Evolutionary conservation across 92 coral and sea anemone species (phyloP), one percentile per base, ranked within the genome.

Genomic region (Palythoa caribaeorum): DNA sequence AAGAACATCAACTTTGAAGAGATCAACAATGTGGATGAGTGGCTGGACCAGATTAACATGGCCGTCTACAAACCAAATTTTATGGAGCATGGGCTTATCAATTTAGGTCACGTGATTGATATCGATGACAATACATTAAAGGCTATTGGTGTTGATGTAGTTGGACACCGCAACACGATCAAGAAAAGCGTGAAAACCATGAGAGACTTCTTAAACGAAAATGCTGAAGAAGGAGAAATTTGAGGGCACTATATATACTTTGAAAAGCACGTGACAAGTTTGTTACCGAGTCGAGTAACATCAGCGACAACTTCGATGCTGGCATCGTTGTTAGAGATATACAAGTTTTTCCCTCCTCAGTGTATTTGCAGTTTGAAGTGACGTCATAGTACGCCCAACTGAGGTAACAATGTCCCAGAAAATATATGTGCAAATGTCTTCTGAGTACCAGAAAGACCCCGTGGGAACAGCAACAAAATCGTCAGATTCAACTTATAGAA

Each of bases 161-260:
- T 66, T 66, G 86, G 86, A 20, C 86, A 81, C 59, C 86, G 86
- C 86, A 81, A 66, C 44, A 81, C 21, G 76, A 81, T 81, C 28
- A 81, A 81, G 76, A 81, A 66, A 47, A 81, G 76, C 59, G 76
- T 68, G 1, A 81, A 81, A 16, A 14, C 39, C 37, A 81, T 81
- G 86, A 81, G 66, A 52, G 76, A 81, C 53, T 81, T 65, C 55
- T 51, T 81, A 35, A 68, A 81, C 48, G 86, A 81, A 48, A 81
- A 81, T 76, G 86, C 86, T 6, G 76, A 66, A 71, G 76, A 65
- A 66, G 86, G 86, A 66, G 86, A 81, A 81, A 81, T 81, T 81
- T 81, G 60, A 66, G 37, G 13, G 2, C 76, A 81, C 13, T 44
- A 19, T 0, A 20, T 70, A 11, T 11, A 2, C 38, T 2, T 12